These are phyloP conservation scores for Gastracanthus pulcherrimus DNA, from an alignment of 2,888 invertebrate species.

Conservation along the genomic window DNA sequence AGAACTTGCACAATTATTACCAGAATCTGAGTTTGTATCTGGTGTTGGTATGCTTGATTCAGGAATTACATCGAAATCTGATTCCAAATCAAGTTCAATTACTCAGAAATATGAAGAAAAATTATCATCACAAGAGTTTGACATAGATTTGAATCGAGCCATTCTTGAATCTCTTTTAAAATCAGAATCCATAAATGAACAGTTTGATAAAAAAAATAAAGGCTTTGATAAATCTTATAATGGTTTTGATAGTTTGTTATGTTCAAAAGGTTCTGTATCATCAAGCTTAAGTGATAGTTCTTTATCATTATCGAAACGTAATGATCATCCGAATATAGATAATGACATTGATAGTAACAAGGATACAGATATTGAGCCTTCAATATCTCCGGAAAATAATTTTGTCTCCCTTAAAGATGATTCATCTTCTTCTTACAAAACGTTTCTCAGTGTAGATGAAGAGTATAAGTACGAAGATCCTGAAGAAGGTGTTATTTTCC, in stretches of 20 bases:
- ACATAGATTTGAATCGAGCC: constrained; percentile 35
- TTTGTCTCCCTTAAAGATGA: background rate
- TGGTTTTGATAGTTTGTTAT: constrained; percentile 9
- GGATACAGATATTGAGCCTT: background rate
- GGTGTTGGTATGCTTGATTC: constrained; percentile 26
- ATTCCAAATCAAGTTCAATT: background rate
- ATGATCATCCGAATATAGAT: background rate
- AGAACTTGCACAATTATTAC: background rate
- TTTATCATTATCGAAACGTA: constrained; percentile 9
- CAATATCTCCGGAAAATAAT: constrained; percentile 16
- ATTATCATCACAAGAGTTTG: background rate
- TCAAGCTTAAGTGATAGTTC: constrained; percentile 27
- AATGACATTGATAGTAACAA: background rate
- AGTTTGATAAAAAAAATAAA: background rate
- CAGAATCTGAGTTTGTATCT: constrained; percentile 10
- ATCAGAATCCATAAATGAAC: constrained; percentile 16
- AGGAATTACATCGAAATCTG: background rate
- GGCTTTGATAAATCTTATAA: constrained; percentile 3
- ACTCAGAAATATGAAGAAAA: background rate
- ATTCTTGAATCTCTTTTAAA: constrained; percentile 17
- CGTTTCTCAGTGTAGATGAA: constrained; percentile 83
- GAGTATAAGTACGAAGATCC: constrained; percentile 87
- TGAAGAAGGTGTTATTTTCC: constrained; percentile 84
- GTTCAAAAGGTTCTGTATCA: constrained; percentile 18
- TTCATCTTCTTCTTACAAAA: constrained; percentile 57